These are phyloP conservation scores for Hippocampus mohnikei DNA, from an alignment of 2,113 vertebrate species.

Conservation along the genomic window DNA sequence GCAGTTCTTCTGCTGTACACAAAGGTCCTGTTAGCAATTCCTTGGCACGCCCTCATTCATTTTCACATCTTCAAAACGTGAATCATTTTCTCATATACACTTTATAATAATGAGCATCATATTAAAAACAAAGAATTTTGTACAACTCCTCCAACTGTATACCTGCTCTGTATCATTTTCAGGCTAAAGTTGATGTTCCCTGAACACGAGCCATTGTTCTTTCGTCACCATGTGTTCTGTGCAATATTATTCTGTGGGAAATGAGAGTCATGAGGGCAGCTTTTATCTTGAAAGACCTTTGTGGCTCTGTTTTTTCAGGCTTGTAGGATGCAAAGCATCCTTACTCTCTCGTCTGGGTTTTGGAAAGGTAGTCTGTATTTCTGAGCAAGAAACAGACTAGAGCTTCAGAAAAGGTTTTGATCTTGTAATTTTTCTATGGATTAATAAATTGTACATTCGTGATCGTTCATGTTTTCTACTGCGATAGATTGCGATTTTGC, in stretches of 20 bases:
- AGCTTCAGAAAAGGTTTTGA: not conserved
- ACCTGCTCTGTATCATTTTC: slow-evolving; percentile 3
- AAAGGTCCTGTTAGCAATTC: too few relatives aligned
- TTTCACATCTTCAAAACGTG: too few relatives aligned
- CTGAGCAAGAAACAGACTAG: not conserved
- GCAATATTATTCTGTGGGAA: slow-evolving; percentile 41
- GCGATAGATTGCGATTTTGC: too few relatives aligned
- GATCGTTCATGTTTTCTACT: too few relatives aligned
- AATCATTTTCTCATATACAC: too few relatives aligned
- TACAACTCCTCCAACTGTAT: too few relatives aligned
- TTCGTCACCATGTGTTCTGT: slow-evolving; percentile 47
- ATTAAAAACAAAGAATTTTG: too few relatives aligned
- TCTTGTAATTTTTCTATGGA: not conserved
- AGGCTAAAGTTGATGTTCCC: slow-evolving; percentile 3
- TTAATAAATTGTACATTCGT: too few relatives aligned
- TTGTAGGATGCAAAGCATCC: slow-evolving; percentile 31
- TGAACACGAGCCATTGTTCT: slow-evolving; percentile 33
- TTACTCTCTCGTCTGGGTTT: slow-evolving; percentile 18
- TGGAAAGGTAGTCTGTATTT: not conserved
- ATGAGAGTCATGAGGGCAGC: slow-evolving; percentile 35
- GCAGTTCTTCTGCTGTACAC: too few relatives aligned
- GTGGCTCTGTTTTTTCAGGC: slow-evolving; percentile 36
- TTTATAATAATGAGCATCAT: too few relatives aligned
- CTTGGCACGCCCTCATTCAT: too few relatives aligned
- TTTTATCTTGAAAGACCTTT: slow-evolving; percentile 51